Evolutionary conservation across 2,113 vertebrate species (phyloP), one percentile per base, ranked within the genome.

Genomic region (Pterocles burchelli): DNA sequence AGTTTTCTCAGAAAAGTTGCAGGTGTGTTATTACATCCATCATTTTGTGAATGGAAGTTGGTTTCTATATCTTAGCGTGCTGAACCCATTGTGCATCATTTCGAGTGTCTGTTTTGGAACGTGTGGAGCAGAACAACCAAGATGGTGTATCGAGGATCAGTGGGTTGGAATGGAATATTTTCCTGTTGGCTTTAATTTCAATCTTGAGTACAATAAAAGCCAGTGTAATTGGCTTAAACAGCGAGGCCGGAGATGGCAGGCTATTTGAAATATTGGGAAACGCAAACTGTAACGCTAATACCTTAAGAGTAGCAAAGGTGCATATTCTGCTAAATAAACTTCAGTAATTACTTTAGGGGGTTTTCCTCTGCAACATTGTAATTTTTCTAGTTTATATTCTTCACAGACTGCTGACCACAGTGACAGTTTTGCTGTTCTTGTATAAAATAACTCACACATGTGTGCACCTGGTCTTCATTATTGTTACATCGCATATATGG

Each of bases 351-450:
- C 96, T 97, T 97, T 82, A 91, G 96, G 96, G 97, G 95, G 20
- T 93, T 96, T 97, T 97, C 91, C 68, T 94, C 43, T 83, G 73
- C 89, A 93, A 95, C 91, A 74, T 3, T 90, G 88, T 97, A 93
- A 96, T 97, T 97, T 97, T 71, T 95, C 92, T 88, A 90, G 36
- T 93, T 97, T 87, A 93, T 79, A 73, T 97, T 94, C 96, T 87
- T 96, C 94, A 94, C 79, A 77, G 95, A 77, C 83, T 98, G 97
- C 97, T 98, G 97, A 97, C 97, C 97, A 90, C 91, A 68, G 94
- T 97, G 98, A 97, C 97, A 95, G 57, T 81, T 89, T 81, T 80
- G 88, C 97, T 95, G 95, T 79, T 98, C 86, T 96, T 91, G 90
- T 97, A 89, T 95, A 97, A 96, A 96, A 94, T 91, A 95, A 58